A percentile compares a stretch with the other conserved stretches of the same genome.
phyloP scores from a whole-genome alignment of 1,140 invertebrate genomes.

The Asbolus verrucosus region DNA sequence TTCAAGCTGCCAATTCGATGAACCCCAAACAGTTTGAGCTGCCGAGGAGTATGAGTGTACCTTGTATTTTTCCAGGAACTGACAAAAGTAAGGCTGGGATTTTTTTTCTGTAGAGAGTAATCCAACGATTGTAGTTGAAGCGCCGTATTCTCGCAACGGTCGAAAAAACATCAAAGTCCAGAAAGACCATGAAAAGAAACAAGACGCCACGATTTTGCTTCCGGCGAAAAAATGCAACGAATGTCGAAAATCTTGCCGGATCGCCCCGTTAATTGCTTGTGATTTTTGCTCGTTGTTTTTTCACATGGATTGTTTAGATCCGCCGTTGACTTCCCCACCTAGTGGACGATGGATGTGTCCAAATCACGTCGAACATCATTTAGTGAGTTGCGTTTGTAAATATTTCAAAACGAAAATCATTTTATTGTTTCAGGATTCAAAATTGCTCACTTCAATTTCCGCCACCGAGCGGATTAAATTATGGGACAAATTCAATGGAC shows the following conservation, averaged over 20 bases:
- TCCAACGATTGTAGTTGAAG: conserved; percentile 37
- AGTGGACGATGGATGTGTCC: conserved; percentile 96
- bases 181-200: conserved; percentile 53
- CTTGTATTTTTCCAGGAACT: conserved; percentile 84
- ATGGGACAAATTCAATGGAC: conserved; percentile 85
- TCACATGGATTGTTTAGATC: conserved; percentile 94
- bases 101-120: neutral
- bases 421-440: conserved; percentile 82
- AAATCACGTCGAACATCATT: conserved; percentile 91
- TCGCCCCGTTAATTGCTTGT: conserved; percentile 87
- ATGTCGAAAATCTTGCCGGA: conserved; percentile 85
- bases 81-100: conserved; percentile 75
- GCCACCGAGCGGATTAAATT: conserved; percentile 85
- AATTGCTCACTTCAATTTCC: conserved; percentile 82
- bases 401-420: conserved; percentile 4
- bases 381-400: conserved; percentile 71
- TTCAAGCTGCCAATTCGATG: conserved; percentile 82
- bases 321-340: conserved; percentile 88
- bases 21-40: conserved; percentile 92
- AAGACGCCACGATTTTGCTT: conserved; percentile 63
- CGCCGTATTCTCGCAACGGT: conserved; percentile 43
- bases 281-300: conserved; percentile 93
- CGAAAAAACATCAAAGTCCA: conserved; percentile 49
- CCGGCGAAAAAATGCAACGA: conserved; percentile 87
- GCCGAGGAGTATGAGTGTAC: conserved; percentile 82